A percentile compares a stretch with the other conserved stretches of the same genome.
Evolutionary conservation across 2,888 invertebrate genomes (phyloP).

Genomic region (Athalia cordata): DNA sequence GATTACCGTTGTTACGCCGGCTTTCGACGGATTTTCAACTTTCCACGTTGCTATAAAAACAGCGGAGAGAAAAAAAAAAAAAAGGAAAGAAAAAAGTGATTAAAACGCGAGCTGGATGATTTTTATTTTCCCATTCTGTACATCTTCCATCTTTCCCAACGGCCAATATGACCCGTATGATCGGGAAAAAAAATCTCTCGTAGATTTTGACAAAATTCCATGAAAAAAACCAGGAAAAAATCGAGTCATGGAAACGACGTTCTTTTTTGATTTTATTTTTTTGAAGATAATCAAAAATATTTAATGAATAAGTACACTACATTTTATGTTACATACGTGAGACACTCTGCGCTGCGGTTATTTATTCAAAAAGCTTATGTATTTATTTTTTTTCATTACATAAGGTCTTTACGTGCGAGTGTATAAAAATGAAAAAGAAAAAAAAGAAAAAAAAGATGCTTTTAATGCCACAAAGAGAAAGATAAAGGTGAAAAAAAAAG

Average conservation of each 20-base stretch:
- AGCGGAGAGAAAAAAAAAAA: neutral
- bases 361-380: no score
- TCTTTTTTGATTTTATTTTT: no score
- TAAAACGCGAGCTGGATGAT: neutral
- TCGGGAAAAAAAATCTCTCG: no score
- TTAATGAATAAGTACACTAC: no score
- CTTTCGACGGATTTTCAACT: slow-evolving; percentile 21
- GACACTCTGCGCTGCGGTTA: no score
- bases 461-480: neutral
- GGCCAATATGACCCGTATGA: neutral
- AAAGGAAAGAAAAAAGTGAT: neutral
- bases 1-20: slow-evolving; percentile 40
- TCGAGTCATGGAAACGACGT: no score
- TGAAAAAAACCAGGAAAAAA: no score
- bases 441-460: neutral
- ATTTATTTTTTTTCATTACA: neutral
- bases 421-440: neutral
- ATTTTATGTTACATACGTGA: no score
- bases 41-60: slow-evolving; percentile 3
- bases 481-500: neutral
- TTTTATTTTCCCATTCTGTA: neutral
- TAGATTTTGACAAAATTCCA: no score
- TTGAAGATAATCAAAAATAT: no score
- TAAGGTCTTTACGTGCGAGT: no score
- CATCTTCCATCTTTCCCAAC: neutral